phyloP scores from a whole-genome alignment of 2,113 vertebrate species.

The Tragelaphus imberbis region DNA sequence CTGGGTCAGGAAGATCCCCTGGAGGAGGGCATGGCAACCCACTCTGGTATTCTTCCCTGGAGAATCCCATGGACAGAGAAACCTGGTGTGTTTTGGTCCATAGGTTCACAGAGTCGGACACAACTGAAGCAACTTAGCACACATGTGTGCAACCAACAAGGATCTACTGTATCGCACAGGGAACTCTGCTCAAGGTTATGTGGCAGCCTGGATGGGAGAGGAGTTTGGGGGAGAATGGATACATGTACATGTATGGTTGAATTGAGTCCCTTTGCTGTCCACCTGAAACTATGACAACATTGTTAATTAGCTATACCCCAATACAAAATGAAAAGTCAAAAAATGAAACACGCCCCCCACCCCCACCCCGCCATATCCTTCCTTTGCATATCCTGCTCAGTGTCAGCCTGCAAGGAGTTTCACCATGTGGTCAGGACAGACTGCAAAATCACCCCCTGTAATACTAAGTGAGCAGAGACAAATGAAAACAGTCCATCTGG shows the following conservation, averaged over 20 bases:
- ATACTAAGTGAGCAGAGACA: neutral
- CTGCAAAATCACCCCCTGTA: accelerated
- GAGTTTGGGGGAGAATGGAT: neutral
- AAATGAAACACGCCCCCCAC: neutral
- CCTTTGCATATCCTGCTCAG: neutral
- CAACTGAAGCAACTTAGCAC: neutral
- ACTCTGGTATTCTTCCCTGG: neutral
- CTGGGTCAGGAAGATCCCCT: neutral
- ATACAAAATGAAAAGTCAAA: neutral
- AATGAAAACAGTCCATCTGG: neutral
- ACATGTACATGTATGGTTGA: neutral
- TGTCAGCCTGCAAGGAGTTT: neutral
- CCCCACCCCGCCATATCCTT: accelerated
- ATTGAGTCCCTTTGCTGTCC: neutral
- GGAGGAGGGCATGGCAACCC: neutral
- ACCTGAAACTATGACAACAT: neutral
- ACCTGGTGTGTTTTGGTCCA: neutral
- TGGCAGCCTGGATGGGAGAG: neutral
- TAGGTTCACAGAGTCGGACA: neutral
- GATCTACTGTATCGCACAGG: neutral
- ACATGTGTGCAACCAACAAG: neutral
- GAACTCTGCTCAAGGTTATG: neutral
- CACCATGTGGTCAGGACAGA: neutral
- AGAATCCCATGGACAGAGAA: neutral
- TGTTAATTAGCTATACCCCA: neutral